Base-by-base conservation (phyloP, 1,140 invertebrate species). In the Cotesia chilonis region DNA sequence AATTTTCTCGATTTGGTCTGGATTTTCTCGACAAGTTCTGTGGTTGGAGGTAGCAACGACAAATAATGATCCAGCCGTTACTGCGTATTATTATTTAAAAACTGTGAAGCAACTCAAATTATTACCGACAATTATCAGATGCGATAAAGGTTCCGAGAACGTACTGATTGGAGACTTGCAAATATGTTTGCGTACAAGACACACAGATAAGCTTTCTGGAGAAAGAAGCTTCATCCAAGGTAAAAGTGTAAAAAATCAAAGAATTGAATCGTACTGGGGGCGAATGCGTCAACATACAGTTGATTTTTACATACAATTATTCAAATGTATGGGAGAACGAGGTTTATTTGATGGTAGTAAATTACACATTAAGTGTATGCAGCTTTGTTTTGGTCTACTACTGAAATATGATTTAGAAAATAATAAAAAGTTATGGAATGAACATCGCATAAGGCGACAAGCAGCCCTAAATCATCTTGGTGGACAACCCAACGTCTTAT, bases 21-120 rank as follows among this genome's bases (percentile, higher is more conserved):
- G 81, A 0, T 83, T 78, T 70, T 82, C 79, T 7, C 47, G 76
- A 52, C 60, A 77, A 51, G 60, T 83, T 17, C 14, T 83, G 9
- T 83, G 80, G 79, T 28, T 83, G 1, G 28, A 77, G 35, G 75
- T 75, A n/a, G 37, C 60, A 12, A 64, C 35, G 0, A 76, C 77
- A 17, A 83, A 75, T 70, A 84, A 74, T 68, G 63, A 82, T 63
- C 68, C 72, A 10, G n/a, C 55, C 3, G 67, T 74, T 14, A 74
- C 65, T 17, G 63, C 28, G 5, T 51, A 76, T 78, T 80, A 81
- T 67, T 83, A 75, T 68, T 60, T 77, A 12, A 28, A 77, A 41
- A 47, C 75, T 63, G 71, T 81, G 10, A 10, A 74, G 41, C 38
- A 66, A 12, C 12, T 61, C 17, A 47, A 61, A 54, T 76, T 75